Base-by-base conservation (phyloP, 2,797 vertebrate genomes). In the Hozukius guyotensis region DNA sequence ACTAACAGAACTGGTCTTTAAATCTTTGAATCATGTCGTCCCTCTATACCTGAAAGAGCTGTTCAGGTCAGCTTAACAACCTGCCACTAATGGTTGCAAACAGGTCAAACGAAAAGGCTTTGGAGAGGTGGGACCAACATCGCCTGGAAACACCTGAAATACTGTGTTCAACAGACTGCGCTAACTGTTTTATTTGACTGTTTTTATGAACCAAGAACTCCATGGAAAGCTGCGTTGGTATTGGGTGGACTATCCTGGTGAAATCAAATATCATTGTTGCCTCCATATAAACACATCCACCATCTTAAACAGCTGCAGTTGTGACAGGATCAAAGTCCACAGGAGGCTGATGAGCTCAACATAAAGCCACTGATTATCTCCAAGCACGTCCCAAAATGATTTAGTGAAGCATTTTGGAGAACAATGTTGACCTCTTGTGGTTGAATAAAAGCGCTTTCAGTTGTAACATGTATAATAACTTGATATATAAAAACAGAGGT, bases 251-350 rank as follows among this genome's bases (percentile, higher is more conserved):
- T 20, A n/a, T 52, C 18, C 46, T 9, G 18, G 46, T 49, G 46
- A 49, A 49, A 49, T 49, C 7, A 18, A 16, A 20, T 49, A 42
- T 16, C 38, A 42, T 16, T 14, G 38, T 6, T 42, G 13, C 38
- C 38, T 16, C 13, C 38, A 42, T 38, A 38, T 5, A 38, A 38
- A 49, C 18, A 18, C 18, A 49, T 18, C 7, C 24, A 22, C 9
- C 27, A 24, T 71, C 38, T 60, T 0, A 5, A 46, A 32, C 9
- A 57, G 38, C 53, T 55, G 36, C 67, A 89, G 91, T 89, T 68
- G 52, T 25, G 31, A 72, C 62, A n/a, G 34, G 13, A 85, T 16
- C 18, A 13, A 3, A 73, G 79, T 81, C 93, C 86, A 85, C 79
- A 71, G 72, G 24, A 91, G 88, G 77, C 90, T 68, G 0, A 73